Base-by-base conservation (phyloP, 2,888 invertebrate genomes). In the Dryomyza anilis region DNA sequence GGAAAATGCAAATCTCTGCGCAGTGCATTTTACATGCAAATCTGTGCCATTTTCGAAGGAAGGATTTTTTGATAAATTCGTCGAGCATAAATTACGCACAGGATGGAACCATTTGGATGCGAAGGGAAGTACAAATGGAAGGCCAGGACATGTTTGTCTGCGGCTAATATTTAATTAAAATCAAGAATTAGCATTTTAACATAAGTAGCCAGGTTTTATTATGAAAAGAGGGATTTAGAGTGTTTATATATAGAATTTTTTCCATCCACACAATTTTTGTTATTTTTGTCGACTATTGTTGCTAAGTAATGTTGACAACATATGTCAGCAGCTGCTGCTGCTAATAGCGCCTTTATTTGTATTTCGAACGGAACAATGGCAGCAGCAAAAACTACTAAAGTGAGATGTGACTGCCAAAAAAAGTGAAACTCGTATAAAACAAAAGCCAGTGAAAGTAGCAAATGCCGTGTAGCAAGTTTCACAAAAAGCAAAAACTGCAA, bases 141-240 rank as follows among this genome's bases (percentile, higher is more conserved):
- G 48, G 12, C 4, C 25, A 55, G 8, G 10, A 19, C 33, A 33
- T 30, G 10, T 55, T 55, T 33, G 30, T n/a, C 45, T 19, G 12
- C 4, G 27, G 57, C 33, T 16, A 45, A 43, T 27, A 45, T 27
- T 58, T 46, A 58, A 58, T 58, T 58, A 30, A 58, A 58, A 58
- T n/a, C n/a, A 16, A 29, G 23, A 58, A 58, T 58, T 58, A 58
- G 46, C 45, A 58, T 58, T 58, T 46, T 29, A 58, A 58, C 27
- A n/a, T n/a, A n/a, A n/a, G n/a, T n/a, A n/a, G n/a, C n/a, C n/a
- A n/a, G n/a, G n/a, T n/a, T n/a, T n/a, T n/a, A n/a, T n/a, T n/a
- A n/a, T n/a, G n/a, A n/a, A n/a, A n/a, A n/a, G n/a, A n/a, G n/a
- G n/a, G n/a, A n/a, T n/a, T n/a, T n/a, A n/a, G n/a, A n/a, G n/a